Evolutionary conservation across 2,888 invertebrate genomes (phyloP), one percentile per base, ranked within the genome.

Genomic region (Spilosoma lubricipeda): DNA sequence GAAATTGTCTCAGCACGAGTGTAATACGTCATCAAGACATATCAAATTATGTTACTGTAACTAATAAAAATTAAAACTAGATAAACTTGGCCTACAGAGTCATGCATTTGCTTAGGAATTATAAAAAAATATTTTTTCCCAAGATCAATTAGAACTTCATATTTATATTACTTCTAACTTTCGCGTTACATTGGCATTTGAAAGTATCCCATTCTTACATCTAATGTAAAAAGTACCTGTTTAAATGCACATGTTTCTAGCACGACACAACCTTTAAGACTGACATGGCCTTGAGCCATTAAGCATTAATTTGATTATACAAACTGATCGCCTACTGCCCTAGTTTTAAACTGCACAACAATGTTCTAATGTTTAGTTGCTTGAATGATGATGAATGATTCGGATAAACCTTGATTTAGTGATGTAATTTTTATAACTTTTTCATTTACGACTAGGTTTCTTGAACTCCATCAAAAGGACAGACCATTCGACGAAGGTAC

Each of bases 311-410:
- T 84, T 81, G 81, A 85, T 85, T 85, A 85, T 85, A 81, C 81
- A 82, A 84, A 81, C 77, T 82, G 82, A 85, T 85, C 86, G 84
- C 82, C 82, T 85, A 80, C 71, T 85, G 84, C 76, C 84, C 84
- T 72, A 85, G 84, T 85, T 85, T 74, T 75, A 78, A 73, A 72
- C 71, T 30, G 67, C 72, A 75, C 77, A 76, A 76, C 75, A 77
- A 67, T 72, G 80, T 78, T 76, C 70, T 74, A 74, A 72, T 72
- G 75, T 75, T 75, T 75, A 76, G 69, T 39, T 75, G 75, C 78
- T 76, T 65, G 52, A 73, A 76, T 72, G 71, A 77, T 23, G 75
- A 52, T 23, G 52, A 72, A 76, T 74, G 73, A 66, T 81, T 42
- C 77, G 27, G 33, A 69, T 72, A 74, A 70, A 30, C 64, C 36